A percentile compares a stretch with the other conserved stretches of the same genome.
Conservation (phyloP, 2,113 vertebrate species). For the Alethe diademata region DNA sequence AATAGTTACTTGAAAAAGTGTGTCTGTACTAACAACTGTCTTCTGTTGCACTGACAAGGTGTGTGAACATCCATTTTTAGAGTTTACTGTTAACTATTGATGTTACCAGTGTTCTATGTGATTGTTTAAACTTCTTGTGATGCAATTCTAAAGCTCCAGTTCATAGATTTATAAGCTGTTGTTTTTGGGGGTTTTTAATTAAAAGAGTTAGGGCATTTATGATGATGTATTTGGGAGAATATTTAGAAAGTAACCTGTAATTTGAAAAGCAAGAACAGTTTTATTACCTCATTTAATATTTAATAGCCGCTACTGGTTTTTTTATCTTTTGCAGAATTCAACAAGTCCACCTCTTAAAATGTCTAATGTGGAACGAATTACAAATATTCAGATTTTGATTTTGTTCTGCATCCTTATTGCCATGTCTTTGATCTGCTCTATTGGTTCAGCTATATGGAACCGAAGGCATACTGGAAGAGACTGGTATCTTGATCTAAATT, state of each 20-base stretch:
- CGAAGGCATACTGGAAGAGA: constrained; percentile 85
- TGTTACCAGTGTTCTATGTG: not conserved
- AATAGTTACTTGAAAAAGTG: not conserved
- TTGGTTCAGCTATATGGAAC: constrained; percentile 97
- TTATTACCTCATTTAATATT: not conserved
- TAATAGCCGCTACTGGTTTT: not conserved
- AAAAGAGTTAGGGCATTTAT: not conserved
- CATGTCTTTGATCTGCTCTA: constrained; percentile 95
- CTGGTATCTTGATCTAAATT: constrained; percentile 98
- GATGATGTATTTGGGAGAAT: not conserved
- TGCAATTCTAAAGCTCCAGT: not conserved
- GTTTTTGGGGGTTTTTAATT: not conserved
- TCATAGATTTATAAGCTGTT: not conserved
- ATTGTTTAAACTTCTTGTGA: not conserved
- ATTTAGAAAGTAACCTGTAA: not conserved
- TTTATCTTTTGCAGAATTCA: constrained; percentile 85
- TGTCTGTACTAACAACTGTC: not conserved
- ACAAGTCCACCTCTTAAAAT: constrained; percentile 95
- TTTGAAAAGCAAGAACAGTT: not conserved
- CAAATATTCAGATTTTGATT: constrained; percentile 96
- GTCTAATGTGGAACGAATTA: constrained; percentile 97
- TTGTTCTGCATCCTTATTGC: constrained; percentile 95
- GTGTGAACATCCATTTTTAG: not conserved
- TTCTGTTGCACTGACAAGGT: not conserved
- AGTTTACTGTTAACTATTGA: not conserved